Evolutionary conservation across 2,797 vertebrate species (phyloP), one percentile per base, ranked within the genome.

Genomic region (Tokudaia muenninki): DNA sequence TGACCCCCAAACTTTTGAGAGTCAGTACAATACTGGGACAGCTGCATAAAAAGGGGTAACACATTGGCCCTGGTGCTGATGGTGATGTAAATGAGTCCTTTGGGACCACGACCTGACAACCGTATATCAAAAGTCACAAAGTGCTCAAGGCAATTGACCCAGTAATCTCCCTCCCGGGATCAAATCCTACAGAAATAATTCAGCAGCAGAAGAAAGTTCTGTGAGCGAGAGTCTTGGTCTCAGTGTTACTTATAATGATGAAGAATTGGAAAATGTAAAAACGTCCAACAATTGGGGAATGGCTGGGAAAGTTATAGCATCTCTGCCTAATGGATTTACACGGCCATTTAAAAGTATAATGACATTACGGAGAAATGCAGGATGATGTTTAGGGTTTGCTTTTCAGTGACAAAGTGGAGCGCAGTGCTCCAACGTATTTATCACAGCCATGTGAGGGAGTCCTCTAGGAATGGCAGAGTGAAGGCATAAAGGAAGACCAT

Each of bases 211-310:
- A 95, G 97, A 97, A 97, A 97, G 96, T 97, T 97, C 74, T 82
- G 44, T 84, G 95, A 72, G 52, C 37, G 65, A 93, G 96, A 97
- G 94, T 97, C 96, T 97, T 96, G 97, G 95, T 96, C 97, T 97
- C 97, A 94, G 97, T 90, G 93, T 96, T 97, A 97, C 97, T 97
- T 97, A 97, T 97, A 97, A 95, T 97, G 92, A 95, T 92, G 97
- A 97, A 95, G 94, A 98, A 98, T 86, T 84, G 96, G 80, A 91
- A 97, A 96, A 94, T 96, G 91, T 97, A 97, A 97, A 97, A 97
- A 92, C 72, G 91, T 98, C 96, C 91, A 95, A 97, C 97, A 95
- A 96, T 90, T 72, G 83, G 94, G 65, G 75, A 87, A 96, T 61
- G 70, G 92, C 70, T 22, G 77, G 57, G 89, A 87, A 97, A 98